Percentiles rank a stretch among this genome's conserved stretches.
These are phyloP conservation scores for Ferrisia virgata DNA, from an alignment of 2,888 invertebrate species.

Conservation along the genomic window DNA sequence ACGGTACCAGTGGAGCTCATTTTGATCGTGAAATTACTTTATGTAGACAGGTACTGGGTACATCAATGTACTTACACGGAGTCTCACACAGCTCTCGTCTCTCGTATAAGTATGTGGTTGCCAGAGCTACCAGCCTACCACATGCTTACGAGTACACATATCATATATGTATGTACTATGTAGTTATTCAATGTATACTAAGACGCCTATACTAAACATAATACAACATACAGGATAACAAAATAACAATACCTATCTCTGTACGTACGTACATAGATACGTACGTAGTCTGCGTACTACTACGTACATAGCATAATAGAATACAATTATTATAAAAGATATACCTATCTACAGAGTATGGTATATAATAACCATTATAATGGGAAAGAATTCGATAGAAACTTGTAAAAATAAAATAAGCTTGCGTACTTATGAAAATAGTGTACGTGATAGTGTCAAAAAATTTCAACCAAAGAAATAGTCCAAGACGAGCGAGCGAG, in stretches of 20 bases:
- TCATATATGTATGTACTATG: no score
- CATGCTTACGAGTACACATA: not conserved
- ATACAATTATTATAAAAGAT: slow-evolving; percentile 14
- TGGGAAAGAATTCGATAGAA: slow-evolving; percentile 42
- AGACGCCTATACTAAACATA: not conserved
- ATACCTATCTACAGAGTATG: no score
- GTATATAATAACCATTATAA: slow-evolving; percentile 33
- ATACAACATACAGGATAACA: no score
- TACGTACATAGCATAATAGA: not conserved
- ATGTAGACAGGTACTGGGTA: no score
- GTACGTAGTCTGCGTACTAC: no score
- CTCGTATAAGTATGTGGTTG: no score
- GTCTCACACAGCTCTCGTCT: not conserved
- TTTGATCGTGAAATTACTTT: slow-evolving; percentile 33
- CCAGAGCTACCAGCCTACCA: not conserved
- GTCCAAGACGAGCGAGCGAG: not conserved
- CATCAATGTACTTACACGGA: no score
- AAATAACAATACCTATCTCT: slow-evolving; percentile 26
- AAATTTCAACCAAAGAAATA: not conserved
- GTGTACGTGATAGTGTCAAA: slow-evolving; percentile 36
- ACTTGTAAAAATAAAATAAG: slow-evolving; percentile 27
- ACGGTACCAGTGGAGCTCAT: not conserved
- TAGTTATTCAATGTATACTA: no score
- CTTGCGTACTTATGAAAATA: slow-evolving; percentile 39
- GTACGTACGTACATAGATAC: no score